Evolutionary conservation across 2,797 vertebrate genomes (phyloP), one percentile per base, ranked within the genome.

Genomic region (Centroberyx gerrardi): DNA sequence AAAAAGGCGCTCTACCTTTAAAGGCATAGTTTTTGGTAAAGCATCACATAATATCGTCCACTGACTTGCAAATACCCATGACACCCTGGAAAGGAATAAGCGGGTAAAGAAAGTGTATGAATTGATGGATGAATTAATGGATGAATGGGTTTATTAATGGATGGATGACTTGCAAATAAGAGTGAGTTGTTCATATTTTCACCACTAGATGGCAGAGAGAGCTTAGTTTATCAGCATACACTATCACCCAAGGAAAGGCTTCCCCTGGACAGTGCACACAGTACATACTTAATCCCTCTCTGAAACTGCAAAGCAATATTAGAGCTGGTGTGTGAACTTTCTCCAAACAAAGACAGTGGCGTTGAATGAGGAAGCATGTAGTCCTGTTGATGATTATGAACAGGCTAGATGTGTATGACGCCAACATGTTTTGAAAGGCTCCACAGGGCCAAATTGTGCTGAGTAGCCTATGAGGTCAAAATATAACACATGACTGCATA

Each of bases 131-230:
- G 29, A 9, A 4, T 9, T 10, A 14, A 28, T 38, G 40, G 0
- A 14, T 5, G 33, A 0, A 33, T 33, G 33, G 7, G 7, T 33
- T 33, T 5, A 33, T 33, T 4, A n/a, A 2, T 49, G 38, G 8
- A 6, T 9, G 14, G 17, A 33, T 38, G 40, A n/a, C 8, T 31
- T 60, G 29, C 27, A 62, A 7, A 28, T 0, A 1, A 8, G 18
- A 14, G 3, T 44, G 44, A 76, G 27, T 14, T 65, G 31, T 49
- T 66, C 5, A 9, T 14, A 2, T 73, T 7, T 28, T 38, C 0
- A 62, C 80, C 90, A 81, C 86, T 87, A 87, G 92, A 78, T 85
- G 91, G 52, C 88, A 80, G 70, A 74, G 27, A 55, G 14, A 0
- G 49, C 44, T 55, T 40, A 71, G 46, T 46, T 14, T 12, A 29